phyloP scores from a whole-genome alignment of 2,113 vertebrate species.

The Tachysurus fulvidraco region DNA sequence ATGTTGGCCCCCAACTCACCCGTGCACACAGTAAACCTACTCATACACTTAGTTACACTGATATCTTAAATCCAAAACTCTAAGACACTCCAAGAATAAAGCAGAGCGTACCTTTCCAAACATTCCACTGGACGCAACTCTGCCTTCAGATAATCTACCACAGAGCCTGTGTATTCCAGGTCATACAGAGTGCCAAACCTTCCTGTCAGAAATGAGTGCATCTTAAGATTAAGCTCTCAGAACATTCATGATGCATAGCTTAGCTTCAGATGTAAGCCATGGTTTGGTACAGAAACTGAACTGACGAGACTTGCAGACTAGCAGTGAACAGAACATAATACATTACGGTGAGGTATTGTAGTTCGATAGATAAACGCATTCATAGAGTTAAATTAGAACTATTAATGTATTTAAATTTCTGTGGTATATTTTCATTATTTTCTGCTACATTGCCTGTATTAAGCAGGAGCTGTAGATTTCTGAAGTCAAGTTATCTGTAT shows the following conservation, averaged over 20 bases:
- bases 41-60: not conserved
- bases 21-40: slow-evolving; percentile 53
- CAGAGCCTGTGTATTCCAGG: not conserved
- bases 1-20: slow-evolving; percentile 41
- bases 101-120: not conserved
- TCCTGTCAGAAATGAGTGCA: not conserved
- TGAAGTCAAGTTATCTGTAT: not conserved
- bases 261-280: not conserved
- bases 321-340: not conserved
- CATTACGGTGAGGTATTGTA: not conserved
- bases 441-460: not conserved
- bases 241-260: not conserved
- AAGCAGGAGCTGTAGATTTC: not conserved
- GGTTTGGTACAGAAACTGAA: not conserved
- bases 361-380: not conserved
- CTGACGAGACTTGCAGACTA: not conserved
- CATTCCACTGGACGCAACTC: not conserved
- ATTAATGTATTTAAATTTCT: not conserved
- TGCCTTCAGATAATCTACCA: not conserved
- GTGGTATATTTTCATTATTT: not conserved
- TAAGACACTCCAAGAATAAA: not conserved
- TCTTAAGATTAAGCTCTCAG: not conserved
- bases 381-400: not conserved
- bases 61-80: not conserved
- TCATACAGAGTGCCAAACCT: not conserved